Percentiles rank a stretch among this genome's conserved stretches.
Evolutionary conservation across 2,888 invertebrate species (phyloP).

Genomic region (Netelia fuscicornis): DNA sequence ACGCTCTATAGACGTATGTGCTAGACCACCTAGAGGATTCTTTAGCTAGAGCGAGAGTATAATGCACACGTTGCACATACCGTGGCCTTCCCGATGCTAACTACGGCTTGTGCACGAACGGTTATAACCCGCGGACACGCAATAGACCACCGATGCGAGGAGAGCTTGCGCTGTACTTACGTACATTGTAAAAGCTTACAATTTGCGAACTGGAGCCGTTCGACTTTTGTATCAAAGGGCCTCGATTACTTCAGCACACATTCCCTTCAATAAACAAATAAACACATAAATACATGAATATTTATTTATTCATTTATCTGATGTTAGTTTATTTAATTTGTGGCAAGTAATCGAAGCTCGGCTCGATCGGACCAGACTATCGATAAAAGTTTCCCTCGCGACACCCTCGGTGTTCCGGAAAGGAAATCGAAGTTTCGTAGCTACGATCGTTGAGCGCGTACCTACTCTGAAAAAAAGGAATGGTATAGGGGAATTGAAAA

Average conservation of each 20-base stretch:
- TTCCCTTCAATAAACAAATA: not conserved
- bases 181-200: slow-evolving; percentile 10
- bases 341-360: not conserved
- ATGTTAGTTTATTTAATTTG: not conserved
- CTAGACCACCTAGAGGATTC: slow-evolving; percentile 5
- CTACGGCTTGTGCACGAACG: slow-evolving; percentile 65
- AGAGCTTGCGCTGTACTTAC: slow-evolving; percentile 4
- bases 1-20: slow-evolving; percentile 44
- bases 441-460: slow-evolving; percentile 1
- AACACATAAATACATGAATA: not conserved
- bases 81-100: slow-evolving; percentile 65
- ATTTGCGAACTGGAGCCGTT: not conserved
- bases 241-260: not conserved
- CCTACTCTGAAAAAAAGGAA: slow-evolving; percentile 13
- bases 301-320: not conserved
- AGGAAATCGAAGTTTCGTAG: not conserved
- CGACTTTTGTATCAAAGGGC: not conserved
- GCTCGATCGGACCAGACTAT: not conserved
- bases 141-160: slow-evolving; percentile 36
- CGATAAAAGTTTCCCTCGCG: not conserved
- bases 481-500: not conserved
- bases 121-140: slow-evolving; percentile 61
- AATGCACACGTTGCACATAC: slow-evolving; percentile 38
- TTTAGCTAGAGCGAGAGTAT: slow-evolving; percentile 30
- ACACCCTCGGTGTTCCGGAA: not conserved